Evolutionary conservation across 2,113 vertebrate genomes (phyloP).

Genomic region (Labeo rohita): DNA sequence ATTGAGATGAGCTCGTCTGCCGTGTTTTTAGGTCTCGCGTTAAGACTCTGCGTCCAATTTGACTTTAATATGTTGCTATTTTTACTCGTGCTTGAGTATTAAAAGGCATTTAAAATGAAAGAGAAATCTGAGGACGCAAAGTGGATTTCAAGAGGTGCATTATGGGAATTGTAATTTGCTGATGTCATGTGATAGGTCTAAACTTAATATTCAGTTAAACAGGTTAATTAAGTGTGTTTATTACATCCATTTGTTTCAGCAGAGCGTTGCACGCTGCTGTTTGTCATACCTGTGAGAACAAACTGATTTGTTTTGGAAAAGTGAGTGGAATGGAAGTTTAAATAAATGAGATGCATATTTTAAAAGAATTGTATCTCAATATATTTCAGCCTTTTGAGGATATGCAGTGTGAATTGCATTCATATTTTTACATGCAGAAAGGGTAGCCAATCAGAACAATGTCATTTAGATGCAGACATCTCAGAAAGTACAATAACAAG

Average conservation of each 20-base stretch:
- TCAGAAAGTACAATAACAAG: not conserved
- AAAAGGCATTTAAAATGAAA: not conserved
- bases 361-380: not conserved
- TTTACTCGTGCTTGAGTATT: not conserved
- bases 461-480: not conserved
- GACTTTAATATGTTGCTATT: slow-evolving; percentile 1
- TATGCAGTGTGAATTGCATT: not conserved
- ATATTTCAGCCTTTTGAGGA: not conserved
- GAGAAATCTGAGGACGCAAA: not conserved
- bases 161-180: not conserved
- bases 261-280: not conserved
- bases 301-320: not conserved
- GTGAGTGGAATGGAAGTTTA: not conserved
- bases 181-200: not conserved
- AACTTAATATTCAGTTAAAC: not conserved
- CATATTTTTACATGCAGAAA: not conserved
- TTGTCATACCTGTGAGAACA: not conserved
- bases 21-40: not conserved
- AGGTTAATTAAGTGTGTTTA: not conserved
- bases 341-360: not conserved
- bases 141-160: not conserved
- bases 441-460: not conserved
- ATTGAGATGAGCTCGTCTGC: not conserved
- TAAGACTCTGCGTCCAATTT: not conserved
- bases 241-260: not conserved